These are phyloP conservation scores for Scolanthus callimorphus DNA, from an alignment of 92 coral and sea anemone species.

Conservation along the genomic window DNA sequence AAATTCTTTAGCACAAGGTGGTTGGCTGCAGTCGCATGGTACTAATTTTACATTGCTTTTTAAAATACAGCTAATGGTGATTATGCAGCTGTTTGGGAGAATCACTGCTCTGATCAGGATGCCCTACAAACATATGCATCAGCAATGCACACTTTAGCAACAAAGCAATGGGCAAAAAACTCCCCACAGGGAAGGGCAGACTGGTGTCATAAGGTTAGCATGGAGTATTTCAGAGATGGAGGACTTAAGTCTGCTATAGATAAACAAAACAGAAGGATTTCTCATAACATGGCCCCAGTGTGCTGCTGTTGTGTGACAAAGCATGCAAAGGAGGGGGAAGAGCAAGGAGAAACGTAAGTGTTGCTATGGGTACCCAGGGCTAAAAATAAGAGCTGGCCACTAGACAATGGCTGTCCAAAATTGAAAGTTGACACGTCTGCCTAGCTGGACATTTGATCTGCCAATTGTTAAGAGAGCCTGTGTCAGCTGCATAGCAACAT, in stretches of 20 bases:
- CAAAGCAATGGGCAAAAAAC: slow-evolving; percentile 77
- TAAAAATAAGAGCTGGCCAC: too few species aligned
- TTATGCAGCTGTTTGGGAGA: slow-evolving; percentile 71
- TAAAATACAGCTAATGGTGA: slow-evolving; percentile 74
- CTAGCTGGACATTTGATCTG: too few species aligned
- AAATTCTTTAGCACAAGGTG: too few species aligned
- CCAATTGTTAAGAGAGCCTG: too few species aligned
- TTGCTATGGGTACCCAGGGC: too few species aligned
- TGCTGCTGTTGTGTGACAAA: slow-evolving; percentile 70
- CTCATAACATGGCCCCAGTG: slow-evolving; percentile 38
- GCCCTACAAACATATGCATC: slow-evolving; percentile 68
- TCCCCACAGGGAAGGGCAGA: slow-evolving; percentile 80
- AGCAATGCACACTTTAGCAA: slow-evolving; percentile 80
- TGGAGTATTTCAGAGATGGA: slow-evolving; percentile 74
- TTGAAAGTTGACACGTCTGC: too few species aligned
- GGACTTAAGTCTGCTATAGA: slow-evolving; percentile 58
- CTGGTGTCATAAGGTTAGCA: slow-evolving; percentile 70
- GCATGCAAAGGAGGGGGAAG: neutral
- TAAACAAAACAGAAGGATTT: slow-evolving; percentile 59
- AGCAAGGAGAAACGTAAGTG: too few species aligned
- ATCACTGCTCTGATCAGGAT: slow-evolving; percentile 69
- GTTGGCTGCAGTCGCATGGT: too few species aligned
- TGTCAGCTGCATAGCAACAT: too few species aligned
- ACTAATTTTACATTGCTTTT: neutral
- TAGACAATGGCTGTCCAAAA: too few species aligned